Evolutionary conservation across 2,113 vertebrate genomes (phyloP), one percentile per base, ranked within the genome.

Genomic region (Haliaeetus leucogaster): DNA sequence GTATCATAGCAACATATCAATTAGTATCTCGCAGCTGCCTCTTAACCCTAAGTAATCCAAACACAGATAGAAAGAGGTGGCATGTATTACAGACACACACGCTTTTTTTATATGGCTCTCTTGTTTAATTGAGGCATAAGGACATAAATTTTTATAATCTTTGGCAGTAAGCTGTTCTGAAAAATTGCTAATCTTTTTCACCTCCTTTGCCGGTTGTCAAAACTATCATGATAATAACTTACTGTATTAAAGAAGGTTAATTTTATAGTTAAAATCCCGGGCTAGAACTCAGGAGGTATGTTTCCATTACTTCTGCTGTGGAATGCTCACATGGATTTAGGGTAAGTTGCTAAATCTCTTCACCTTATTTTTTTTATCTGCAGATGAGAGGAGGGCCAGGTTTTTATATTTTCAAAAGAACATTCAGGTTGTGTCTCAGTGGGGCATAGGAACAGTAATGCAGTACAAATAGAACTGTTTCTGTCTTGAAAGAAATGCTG

Each of bases 121-220:
- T 89, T 95, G 61, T 87, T 94, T 62, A 76, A 6, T 16, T 87
- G 81, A 94, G 86, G 93, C 93, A 92, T 91, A 93, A 96, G 89
- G 89, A 93, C 63, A 91, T 95, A 93, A 29, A 84, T 94, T 97
- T 96, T 97, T 72, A 95, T 95, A 94, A 93, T 96, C 90, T 70
- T 94, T 96, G 90, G 79, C 90, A 95, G 71, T 94, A 92, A 96
- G 82, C 55, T 88, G 56, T 81, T 93, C 62, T 83, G 89, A 91
- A 85, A 96, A 94, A 95, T 92, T 90, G 74, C 79, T 96, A 78
- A 93, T 95, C 92, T 96, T 92, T 95, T 95, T 93, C 63, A 73
- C 79, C 74, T 96, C 82, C 71, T 96, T 89, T 94, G 88, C 86
- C 59, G 50, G 92, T 94, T 96, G 87, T 96, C 95, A 93, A 77